Conservation (phyloP, 2,113 vertebrate species). For the Rallus limicola region DNA sequence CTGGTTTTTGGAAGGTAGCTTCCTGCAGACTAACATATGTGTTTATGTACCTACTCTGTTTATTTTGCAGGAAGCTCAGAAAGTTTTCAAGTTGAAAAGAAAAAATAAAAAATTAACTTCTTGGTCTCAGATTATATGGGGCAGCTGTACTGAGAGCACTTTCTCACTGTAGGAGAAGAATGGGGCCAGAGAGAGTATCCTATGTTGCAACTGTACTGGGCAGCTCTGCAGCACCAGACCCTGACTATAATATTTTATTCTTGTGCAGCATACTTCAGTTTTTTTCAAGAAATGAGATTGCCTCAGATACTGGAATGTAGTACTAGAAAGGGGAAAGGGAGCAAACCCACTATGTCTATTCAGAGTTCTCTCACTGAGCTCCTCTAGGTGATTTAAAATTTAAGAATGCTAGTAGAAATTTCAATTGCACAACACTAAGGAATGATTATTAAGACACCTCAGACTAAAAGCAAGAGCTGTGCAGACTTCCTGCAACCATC, state of each 20-base stretch:
- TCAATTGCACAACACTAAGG: background rate
- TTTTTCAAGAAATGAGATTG: background rate
- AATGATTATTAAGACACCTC: background rate
- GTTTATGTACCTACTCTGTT: background rate
- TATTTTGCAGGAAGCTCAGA: background rate
- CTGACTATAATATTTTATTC: background rate
- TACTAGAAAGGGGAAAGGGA: background rate
- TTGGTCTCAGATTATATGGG: background rate
- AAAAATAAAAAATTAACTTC: background rate
- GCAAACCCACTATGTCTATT: background rate
- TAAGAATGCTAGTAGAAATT: background rate
- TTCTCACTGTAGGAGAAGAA: background rate
- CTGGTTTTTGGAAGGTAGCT: background rate
- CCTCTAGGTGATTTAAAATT: background rate
- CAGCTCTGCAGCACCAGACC: background rate
- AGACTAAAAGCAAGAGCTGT: fast-evolving
- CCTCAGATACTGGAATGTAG: background rate
- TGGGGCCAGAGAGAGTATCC: background rate
- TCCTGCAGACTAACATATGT: background rate
- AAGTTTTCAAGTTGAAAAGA: background rate
- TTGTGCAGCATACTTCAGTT: background rate
- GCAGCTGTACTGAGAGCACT: background rate
- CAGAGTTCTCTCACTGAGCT: background rate
- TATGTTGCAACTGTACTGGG: background rate
- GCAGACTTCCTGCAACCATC: background rate